phyloP scores from a whole-genome alignment of 2,797 vertebrate species.

The Poeciliopsis turneri region DNA sequence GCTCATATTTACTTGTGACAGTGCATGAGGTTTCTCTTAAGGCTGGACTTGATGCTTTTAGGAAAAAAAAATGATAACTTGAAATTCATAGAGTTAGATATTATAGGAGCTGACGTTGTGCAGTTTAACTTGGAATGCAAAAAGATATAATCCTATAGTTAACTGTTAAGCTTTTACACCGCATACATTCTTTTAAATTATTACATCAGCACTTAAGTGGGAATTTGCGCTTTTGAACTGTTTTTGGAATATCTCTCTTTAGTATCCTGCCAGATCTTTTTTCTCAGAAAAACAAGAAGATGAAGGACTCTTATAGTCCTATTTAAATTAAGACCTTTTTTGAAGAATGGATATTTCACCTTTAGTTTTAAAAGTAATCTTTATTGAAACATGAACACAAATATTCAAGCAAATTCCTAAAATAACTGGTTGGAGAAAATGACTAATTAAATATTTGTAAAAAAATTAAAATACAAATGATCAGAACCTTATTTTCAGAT shows the following conservation, averaged over 20 bases:
- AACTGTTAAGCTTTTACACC: not conserved
- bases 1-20: not conserved
- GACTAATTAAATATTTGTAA: not conserved
- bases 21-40: not conserved
- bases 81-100: not conserved
- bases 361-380: not conserved
- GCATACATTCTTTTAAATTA: not conserved
- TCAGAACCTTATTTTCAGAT: not conserved
- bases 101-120: not conserved
- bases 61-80: not conserved
- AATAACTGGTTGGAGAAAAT: not conserved
- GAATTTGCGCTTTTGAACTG: not conserved
- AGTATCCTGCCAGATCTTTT: not conserved
- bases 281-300: not conserved
- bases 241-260: not conserved
- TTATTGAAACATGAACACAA: not conserved
- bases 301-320: not conserved
- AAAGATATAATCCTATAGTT: not conserved
- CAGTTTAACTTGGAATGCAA: not conserved
- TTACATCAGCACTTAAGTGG: not conserved
- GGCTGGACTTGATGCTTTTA: not conserved
- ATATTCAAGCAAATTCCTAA: not conserved
- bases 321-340: not conserved
- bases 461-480: not conserved
- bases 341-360: not conserved